Evolutionary conservation across 2,113 vertebrate genomes (phyloP).

Genomic region (Narcine bancroftii): DNA sequence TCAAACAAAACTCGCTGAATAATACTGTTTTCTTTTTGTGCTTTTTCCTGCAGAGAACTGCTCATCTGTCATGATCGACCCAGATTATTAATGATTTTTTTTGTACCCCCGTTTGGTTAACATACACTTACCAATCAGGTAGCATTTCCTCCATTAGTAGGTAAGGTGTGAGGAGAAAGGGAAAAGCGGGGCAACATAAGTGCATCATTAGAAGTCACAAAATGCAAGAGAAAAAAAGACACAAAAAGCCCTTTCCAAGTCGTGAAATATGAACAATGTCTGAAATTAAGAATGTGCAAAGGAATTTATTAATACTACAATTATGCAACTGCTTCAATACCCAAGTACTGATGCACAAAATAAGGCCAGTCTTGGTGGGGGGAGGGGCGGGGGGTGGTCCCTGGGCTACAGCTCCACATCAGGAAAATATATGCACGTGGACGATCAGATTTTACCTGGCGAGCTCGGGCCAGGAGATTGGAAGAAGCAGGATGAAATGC

Average conservation of each 20-base stretch:
- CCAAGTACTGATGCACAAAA: constrained; percentile 31
- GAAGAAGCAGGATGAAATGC: neutral
- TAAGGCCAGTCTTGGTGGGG: constrained; percentile 23
- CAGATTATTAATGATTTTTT: constrained; percentile 73
- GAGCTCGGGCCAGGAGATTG: neutral
- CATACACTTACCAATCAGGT: constrained; percentile 99
- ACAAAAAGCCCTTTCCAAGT: constrained; percentile 82
- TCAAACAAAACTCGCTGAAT: constrained; percentile 80
- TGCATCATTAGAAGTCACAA: constrained; percentile 99
- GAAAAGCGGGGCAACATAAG: constrained; percentile 99
- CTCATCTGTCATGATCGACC: constrained; percentile 93
- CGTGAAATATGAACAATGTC: constrained; percentile 64
- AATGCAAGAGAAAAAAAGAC: constrained; percentile 98
- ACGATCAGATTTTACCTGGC: constrained; percentile 24
- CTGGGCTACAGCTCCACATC: neutral
- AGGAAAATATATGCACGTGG: constrained; percentile 23
- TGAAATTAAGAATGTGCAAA: constrained; percentile 49
- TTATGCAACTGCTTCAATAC: constrained; percentile 31
- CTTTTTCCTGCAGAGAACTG: constrained; percentile 84
- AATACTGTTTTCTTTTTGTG: constrained; percentile 63
- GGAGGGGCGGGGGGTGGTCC: too few species aligned
- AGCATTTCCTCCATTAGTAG: constrained; percentile 99
- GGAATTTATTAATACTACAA: constrained; percentile 38
- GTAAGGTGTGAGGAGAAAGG: constrained; percentile 99
- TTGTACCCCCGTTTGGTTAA: constrained; percentile 99